These are phyloP conservation scores for Budorcas taxicolor DNA, from an alignment of 2,113 vertebrate species.

Conservation along the genomic window DNA sequence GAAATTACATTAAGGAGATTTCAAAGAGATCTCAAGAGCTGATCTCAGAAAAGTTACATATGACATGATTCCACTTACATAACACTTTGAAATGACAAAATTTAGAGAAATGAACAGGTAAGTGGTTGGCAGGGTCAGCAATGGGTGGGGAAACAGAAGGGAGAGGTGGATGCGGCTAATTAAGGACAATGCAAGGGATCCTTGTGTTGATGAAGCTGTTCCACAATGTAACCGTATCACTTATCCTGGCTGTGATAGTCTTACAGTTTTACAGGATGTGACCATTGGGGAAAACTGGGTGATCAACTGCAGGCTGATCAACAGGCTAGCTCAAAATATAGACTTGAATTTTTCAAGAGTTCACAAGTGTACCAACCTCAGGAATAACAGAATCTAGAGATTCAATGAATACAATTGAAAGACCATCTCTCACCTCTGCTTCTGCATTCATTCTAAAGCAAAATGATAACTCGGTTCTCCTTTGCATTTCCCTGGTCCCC, in stretches of 20 bases:
- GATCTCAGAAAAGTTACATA: background rate
- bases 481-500: background rate
- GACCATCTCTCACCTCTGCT: background rate
- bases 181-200: too few relatives aligned
- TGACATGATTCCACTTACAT: background rate
- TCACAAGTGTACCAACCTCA: background rate
- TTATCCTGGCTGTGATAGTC: background rate
- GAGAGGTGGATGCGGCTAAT: background rate
- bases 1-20: background rate
- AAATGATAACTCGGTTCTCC: background rate
- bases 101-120: background rate
- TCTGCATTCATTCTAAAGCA: background rate
- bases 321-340: background rate
- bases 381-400: background rate
- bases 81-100: background rate
- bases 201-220: background rate
- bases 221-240: background rate
- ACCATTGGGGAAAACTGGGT: background rate
- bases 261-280: background rate
- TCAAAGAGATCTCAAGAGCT: background rate
- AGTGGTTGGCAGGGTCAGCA: background rate
- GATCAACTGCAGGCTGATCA: background rate
- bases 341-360: background rate
- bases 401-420: background rate
- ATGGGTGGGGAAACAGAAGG: background rate